phyloP scores from a whole-genome alignment of 2,113 vertebrate species.

The Bos taurus region ARS-UCD2.0 NC_037343.1:43729001-43729500 shows the following conservation, averaged over 20 bases:
- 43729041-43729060: not conserved
- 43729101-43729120: too few species aligned
- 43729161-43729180: not conserved
- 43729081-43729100: not conserved
- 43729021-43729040: not conserved
- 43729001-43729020: accelerated
- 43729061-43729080: accelerated
- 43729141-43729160: not conserved
- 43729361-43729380: not conserved
- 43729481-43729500: accelerated
- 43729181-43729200: not conserved
- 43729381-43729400: not conserved
- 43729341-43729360: accelerated
- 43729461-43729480: not conserved
- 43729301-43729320: not conserved
- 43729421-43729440: not conserved
- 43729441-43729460: not conserved
- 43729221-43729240: not conserved
- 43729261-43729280: not conserved
- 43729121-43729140: not conserved
- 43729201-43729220: not conserved
- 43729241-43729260: not conserved
- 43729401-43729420: not conserved
- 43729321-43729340: accelerated
- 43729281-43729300: not conserved